Percentiles rank a stretch among this genome's conserved stretches.
These are phyloP conservation scores for Pseudomyrmex concolor DNA, from an alignment of 1,140 invertebrate genomes.

Conservation along the genomic window DNA sequence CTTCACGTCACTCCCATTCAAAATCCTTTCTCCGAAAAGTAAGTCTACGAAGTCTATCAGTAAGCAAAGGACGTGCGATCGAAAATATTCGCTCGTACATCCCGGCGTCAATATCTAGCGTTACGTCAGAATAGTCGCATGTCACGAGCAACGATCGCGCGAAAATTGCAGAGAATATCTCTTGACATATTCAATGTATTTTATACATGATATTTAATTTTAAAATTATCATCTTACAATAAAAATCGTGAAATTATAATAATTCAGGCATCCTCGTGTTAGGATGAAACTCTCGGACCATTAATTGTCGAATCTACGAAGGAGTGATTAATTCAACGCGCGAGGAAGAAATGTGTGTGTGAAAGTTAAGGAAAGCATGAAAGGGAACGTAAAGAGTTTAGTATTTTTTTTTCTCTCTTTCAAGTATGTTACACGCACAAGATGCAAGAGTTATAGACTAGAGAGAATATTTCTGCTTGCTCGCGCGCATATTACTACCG, in stretches of 20 bases:
- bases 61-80: conserved; percentile 39
- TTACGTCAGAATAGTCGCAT: conserved; percentile 15
- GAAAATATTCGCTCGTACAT: conserved; percentile 37
- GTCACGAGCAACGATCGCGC: conserved; percentile 42
- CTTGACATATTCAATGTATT: neutral
- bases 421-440: neutral
- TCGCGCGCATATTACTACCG: conserved; percentile 11
- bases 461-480: neutral
- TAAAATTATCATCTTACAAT: neutral
- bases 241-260: neutral
- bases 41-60: conserved; percentile 32
- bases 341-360: conserved; percentile 23
- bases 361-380: conserved; percentile 31
- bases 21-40: conserved; percentile 48
- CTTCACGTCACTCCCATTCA: conserved; percentile 17
- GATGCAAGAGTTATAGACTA: neutral
- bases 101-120: neutral
- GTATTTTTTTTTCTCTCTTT: conserved; percentile 9
- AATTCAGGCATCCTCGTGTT: neutral
- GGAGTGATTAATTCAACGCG: conserved; percentile 27
- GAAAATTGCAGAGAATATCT: neutral
- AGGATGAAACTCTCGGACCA: neutral
- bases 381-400: conserved; percentile 6
- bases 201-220: neutral
- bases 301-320: conserved; percentile 7